phyloP scores from a whole-genome alignment of 2,113 vertebrate species.

The Gopherus flavomarginatus region DNA sequence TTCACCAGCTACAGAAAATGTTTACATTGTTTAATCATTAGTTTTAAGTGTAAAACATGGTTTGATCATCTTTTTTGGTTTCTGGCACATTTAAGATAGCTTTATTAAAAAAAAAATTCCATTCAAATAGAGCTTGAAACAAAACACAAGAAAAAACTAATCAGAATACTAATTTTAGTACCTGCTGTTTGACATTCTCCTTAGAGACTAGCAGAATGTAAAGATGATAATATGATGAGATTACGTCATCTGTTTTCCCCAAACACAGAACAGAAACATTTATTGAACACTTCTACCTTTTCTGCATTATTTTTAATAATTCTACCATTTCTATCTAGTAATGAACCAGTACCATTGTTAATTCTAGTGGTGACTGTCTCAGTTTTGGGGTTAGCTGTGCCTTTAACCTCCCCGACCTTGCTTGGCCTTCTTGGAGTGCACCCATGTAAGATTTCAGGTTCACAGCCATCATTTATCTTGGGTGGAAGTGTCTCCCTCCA shows the following conservation, averaged over 20 bases:
- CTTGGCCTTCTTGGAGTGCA: not conserved
- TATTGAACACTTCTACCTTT: not conserved
- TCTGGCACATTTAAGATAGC: not conserved
- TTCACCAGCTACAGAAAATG: not conserved
- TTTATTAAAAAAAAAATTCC: no score
- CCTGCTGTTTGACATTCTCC: not conserved
- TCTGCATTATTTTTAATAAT: not conserved
- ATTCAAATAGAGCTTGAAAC: not conserved
- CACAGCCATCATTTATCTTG: not conserved
- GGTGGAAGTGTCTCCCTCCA: no score
- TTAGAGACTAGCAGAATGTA: not conserved
- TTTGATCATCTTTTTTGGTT: not conserved
- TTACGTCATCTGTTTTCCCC: not conserved
- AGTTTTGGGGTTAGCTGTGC: not conserved
- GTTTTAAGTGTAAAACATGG: not conserved
- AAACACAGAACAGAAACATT: not conserved
- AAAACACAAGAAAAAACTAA: not conserved
- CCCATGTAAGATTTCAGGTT: not conserved
- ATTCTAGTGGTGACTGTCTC: not conserved
- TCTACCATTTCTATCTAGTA: not conserved
- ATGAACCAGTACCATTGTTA: not conserved
- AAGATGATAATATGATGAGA: not conserved
- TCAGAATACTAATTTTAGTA: not conserved
- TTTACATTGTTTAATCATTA: not conserved
- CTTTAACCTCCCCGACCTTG: not conserved